These are phyloP conservation scores for Dioctria rufipes DNA, from an alignment of 2,888 invertebrate genomes.

Conservation along the genomic window DNA sequence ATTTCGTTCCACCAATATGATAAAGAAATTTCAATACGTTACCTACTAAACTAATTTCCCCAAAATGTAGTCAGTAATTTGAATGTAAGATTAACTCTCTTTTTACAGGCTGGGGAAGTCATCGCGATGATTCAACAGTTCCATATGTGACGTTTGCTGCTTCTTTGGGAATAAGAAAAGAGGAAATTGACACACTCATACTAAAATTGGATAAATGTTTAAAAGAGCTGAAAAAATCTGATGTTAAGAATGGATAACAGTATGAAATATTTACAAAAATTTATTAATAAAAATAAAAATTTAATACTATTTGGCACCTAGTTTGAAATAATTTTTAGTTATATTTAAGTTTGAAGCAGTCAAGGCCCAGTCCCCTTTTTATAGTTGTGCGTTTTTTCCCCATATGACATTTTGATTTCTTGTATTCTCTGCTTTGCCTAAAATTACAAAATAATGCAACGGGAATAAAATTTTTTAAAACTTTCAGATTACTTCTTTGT, in stretches of 20 bases:
- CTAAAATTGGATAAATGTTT: slow-evolving; percentile 77
- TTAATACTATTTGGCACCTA: slow-evolving; percentile 34
- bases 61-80: background rate
- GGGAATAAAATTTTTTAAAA: background rate
- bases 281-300: slow-evolving; percentile 1
- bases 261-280: background rate
- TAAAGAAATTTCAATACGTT: background rate
- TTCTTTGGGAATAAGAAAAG: slow-evolving; percentile 77
- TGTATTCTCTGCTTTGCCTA: slow-evolving; percentile 59
- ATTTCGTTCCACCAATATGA: too few species aligned
- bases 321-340: background rate
- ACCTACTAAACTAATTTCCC: background rate
- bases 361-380: background rate
- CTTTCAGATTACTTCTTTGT: slow-evolving; percentile 24
- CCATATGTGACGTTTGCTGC: slow-evolving; percentile 85
- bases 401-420: slow-evolving; percentile 45
- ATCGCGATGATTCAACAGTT: slow-evolving; percentile 74
- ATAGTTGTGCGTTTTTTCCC: background rate
- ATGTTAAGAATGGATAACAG: background rate
- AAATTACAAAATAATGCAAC: slow-evolving; percentile 35
- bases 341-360: background rate
- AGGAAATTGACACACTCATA: slow-evolving; percentile 80
- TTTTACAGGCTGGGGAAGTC: slow-evolving; percentile 80
- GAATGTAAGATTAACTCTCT: background rate
- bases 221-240: slow-evolving; percentile 62